Base-by-base conservation (phyloP, 2,888 invertebrate genomes). In the Meteorus cinctellus region DNA sequence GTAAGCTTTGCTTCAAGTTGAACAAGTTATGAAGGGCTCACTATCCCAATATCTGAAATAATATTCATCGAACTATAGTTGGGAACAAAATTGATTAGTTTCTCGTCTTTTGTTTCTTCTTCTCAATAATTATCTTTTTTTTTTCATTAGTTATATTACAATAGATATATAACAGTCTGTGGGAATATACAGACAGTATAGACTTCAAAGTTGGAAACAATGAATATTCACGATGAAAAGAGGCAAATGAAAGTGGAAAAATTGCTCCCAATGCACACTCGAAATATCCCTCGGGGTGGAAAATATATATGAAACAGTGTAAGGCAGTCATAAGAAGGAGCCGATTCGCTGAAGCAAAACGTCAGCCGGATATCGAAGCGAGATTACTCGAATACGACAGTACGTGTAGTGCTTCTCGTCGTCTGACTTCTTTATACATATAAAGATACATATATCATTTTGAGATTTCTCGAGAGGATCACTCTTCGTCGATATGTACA, bases 301-400 rank as follows among this genome's bases (percentile, higher is more conserved):
- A 76, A 69, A 78, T 76, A 72, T 55, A 55, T 55, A 19, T 78
- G 48, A 70, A 76, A 75, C 59, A 75, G 36, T 66, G 55, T 68
- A 72, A 24, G 65, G 72, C 36, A 60, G 77, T 48, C 45, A 48
- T 48, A 48, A 48, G 48, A 55, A 55, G 55, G n/a, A 19, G 55
- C 55, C 68, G 41, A 65, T 60, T 72, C 73, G 70, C 51, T 70
- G 78, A 48, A 72, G 77, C 74, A 74, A 76, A 74, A 75, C 74
- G 77, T 76, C 80, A 80, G 69, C 76, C 41, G 76, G 75, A 79
- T 80, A 79, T 78, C 72, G 76, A 74, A 68, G 74, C 72, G 73
- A 79, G 75, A 80, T 75, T 77, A 75, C 77, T 73, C 51, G 63
- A 73, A 72, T 70, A 65, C 62, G 71, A 41, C 62, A 63, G 77